phyloP scores from a whole-genome alignment of 2,888 invertebrate species.

The Drosophila flavopinicola region DNA sequence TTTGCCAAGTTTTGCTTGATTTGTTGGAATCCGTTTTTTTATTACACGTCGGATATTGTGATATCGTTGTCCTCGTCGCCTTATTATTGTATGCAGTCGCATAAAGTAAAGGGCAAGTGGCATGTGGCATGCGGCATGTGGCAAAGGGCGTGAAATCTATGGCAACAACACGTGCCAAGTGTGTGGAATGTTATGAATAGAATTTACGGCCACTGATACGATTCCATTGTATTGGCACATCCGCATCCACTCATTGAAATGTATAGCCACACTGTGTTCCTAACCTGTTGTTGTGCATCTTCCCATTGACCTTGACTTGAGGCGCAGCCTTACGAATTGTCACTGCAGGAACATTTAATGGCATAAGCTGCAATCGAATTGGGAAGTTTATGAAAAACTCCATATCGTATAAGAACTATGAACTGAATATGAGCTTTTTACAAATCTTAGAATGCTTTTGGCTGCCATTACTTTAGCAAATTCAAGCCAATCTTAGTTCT shows the following conservation, averaged over 20 bases:
- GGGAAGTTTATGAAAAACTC: too few relatives aligned
- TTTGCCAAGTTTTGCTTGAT: constrained; percentile 44
- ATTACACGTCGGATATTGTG: constrained; percentile 39
- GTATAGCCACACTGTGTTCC: constrained; percentile 1
- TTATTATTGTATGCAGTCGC: constrained; percentile 20
- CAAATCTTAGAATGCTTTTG: too few relatives aligned
- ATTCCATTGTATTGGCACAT: constrained; percentile 9
- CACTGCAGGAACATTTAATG: too few relatives aligned
- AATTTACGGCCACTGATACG: constrained; percentile 29
- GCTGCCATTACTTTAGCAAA: too few relatives aligned
- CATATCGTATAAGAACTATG: too few relatives aligned
- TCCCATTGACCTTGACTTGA: neutral
- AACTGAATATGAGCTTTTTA: too few relatives aligned
- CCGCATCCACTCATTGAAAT: constrained; percentile 30
- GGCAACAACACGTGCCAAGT: constrained; percentile 45
- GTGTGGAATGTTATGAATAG: constrained; percentile 39
- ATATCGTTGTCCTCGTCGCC: constrained; percentile 24
- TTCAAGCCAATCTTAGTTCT: too few relatives aligned
- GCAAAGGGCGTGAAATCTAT: constrained; percentile 24
- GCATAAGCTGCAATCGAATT: too few relatives aligned
- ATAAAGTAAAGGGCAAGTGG: constrained; percentile 17
- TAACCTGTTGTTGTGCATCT: constrained; percentile 2
- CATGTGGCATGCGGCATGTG: constrained; percentile 13
- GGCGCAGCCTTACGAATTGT: neutral
- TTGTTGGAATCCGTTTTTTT: constrained; percentile 38